A percentile compares a stretch with the other conserved stretches of the same genome.
Conservation (phyloP, 2,113 vertebrate genomes). For the Kryptolebias marmoratus region DNA sequence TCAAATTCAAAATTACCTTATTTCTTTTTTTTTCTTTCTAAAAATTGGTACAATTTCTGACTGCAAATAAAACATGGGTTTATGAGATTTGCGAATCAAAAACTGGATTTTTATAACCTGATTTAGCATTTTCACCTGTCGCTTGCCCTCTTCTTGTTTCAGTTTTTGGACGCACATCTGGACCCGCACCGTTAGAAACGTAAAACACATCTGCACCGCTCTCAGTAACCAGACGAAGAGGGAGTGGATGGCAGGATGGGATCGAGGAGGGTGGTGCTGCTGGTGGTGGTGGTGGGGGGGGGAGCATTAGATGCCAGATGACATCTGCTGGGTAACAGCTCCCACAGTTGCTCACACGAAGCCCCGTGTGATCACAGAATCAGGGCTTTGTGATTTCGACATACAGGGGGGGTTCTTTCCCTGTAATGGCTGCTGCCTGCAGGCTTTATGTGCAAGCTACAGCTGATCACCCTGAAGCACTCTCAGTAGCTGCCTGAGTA, state of each 20-base stretch:
- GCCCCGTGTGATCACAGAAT: not conserved
- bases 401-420: not conserved
- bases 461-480: constrained; percentile 8
- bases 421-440: constrained; percentile 5
- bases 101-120: too few species aligned
- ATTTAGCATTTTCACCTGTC: not conserved
- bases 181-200: not conserved
- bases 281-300: too few species aligned
- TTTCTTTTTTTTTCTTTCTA: too few species aligned
- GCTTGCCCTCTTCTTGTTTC: not conserved
- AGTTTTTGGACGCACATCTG: not conserved
- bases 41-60: too few species aligned
- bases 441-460: not conserved
- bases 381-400: not conserved
- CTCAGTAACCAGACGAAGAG: not conserved
- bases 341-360: constrained; percentile 3
- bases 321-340: not conserved
- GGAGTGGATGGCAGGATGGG: not conserved
- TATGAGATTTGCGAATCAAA: too few species aligned
- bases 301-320: not conserved
- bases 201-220: not conserved
- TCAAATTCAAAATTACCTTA: too few species aligned
- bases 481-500: not conserved
- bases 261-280: not conserved
- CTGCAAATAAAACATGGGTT: too few species aligned